Percentiles rank a stretch among this genome's conserved stretches.
Conservation (phyloP, 2,888 invertebrate species). For the Melanotus villosus region DNA sequence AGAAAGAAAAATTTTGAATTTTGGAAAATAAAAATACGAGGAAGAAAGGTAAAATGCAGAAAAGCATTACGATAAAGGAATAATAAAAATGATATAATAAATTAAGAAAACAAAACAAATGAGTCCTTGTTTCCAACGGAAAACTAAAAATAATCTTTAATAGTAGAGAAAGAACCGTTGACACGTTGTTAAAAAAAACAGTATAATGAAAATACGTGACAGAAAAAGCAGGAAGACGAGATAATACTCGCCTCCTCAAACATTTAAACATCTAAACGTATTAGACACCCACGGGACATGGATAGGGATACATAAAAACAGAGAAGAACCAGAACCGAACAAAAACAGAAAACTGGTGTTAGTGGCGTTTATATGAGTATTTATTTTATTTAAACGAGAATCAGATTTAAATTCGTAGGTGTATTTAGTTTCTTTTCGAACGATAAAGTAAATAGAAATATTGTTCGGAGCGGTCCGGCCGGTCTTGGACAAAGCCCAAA, state of each 20-base stretch:
- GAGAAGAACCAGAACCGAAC: conserved; percentile 13
- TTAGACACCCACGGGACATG: background rate
- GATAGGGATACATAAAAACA: background rate
- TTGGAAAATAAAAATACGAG: too few species aligned
- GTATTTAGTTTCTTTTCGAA: conserved; percentile 59
- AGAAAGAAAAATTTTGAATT: too few species aligned
- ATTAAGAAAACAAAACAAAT: too few species aligned
- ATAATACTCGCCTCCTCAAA: background rate
- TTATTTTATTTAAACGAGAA: conserved; percentile 55
- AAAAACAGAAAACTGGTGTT: conserved; percentile 13
- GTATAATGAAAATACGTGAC: background rate
- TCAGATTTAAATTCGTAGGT: conserved; percentile 59
- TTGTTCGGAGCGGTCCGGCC: conserved; percentile 55
- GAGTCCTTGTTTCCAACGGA: too few species aligned
- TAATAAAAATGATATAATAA: too few species aligned
- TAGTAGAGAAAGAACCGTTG: too few species aligned
- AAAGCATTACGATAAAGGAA: too few species aligned
- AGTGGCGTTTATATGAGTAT: conserved; percentile 41
- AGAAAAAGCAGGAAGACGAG: conserved; percentile 14
- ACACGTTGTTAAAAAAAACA: too few species aligned
- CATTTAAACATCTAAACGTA: background rate
- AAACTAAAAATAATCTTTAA: too few species aligned
- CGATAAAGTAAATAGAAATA: conserved; percentile 64
- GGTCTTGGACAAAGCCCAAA: conserved; percentile 52
- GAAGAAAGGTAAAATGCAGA: too few species aligned